phyloP scores from a whole-genome alignment of 2,888 invertebrate species.

The Acronicta psi region DNA sequence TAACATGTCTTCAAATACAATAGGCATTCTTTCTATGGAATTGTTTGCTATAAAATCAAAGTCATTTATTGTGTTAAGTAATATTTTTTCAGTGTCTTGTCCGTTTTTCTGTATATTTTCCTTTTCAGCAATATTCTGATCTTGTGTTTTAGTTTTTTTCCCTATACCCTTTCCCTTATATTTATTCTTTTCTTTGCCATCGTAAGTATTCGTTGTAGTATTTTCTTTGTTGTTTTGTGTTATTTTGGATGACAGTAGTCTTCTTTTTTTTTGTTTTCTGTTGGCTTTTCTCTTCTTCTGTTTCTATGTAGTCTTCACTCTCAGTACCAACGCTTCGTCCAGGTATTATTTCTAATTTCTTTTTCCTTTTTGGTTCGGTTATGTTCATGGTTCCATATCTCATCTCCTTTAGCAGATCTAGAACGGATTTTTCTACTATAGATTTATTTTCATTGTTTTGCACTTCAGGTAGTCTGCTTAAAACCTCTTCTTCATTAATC shows the following conservation, averaged over 20 bases:
- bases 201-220: conserved; percentile 30
- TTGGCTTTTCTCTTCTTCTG: conserved; percentile 10
- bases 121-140: conserved; percentile 36
- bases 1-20: conserved; percentile 37
- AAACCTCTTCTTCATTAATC: conserved; percentile 9
- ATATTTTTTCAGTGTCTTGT: conserved; percentile 34
- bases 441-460: conserved; percentile 21
- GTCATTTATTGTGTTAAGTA: conserved; percentile 37
- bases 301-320: too few relatives aligned
- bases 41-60: conserved; percentile 35
- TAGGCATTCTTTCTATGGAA: conserved; percentile 37
- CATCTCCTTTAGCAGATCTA: conserved; percentile 26
- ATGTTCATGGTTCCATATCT: conserved; percentile 31
- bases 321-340: conserved; percentile 16
- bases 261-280: conserved; percentile 33
- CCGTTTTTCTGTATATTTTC: conserved; percentile 30
- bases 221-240: conserved; percentile 32
- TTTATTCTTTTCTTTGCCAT: conserved; percentile 29
- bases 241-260: conserved; percentile 29
- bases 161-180: conserved; percentile 15
- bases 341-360: conserved; percentile 23
- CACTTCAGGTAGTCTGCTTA: conserved; percentile 20
- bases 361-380: conserved; percentile 28
- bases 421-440: conserved; percentile 16
- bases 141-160: conserved; percentile 36